These are phyloP conservation scores for Scelioninae gen. 2 DNA, from an alignment of 2,888 invertebrate genomes.

Conservation along the genomic window DNA sequence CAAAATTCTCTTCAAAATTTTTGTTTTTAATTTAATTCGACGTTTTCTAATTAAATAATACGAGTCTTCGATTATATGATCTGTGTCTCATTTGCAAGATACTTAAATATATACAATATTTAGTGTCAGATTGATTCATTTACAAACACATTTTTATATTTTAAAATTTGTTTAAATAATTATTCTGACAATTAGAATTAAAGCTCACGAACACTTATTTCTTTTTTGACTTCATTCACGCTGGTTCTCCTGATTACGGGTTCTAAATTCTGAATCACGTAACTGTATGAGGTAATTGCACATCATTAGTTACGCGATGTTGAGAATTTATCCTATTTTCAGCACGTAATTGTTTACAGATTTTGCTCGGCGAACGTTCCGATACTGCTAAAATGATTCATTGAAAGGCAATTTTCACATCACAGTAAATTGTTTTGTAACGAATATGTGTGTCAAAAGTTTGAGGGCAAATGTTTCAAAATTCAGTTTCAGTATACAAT, in stretches of 20 bases:
- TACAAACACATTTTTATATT: no score
- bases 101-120: no score
- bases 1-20: no score
- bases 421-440: slow-evolving; percentile 43
- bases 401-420: slow-evolving; percentile 48
- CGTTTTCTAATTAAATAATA: no score
- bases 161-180: no score
- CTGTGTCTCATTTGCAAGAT: slow-evolving; percentile 20
- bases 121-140: no score
- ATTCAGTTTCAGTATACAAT: no score
- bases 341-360: slow-evolving; percentile 44
- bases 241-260: slow-evolving; percentile 20
- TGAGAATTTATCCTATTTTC: slow-evolving; percentile 49
- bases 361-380: slow-evolving; percentile 37
- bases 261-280: slow-evolving; percentile 45
- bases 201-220: no score
- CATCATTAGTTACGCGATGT: slow-evolving; percentile 49
- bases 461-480: no score
- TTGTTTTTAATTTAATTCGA: no score
- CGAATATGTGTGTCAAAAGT: no score
- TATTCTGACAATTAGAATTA: no score
- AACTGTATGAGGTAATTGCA: slow-evolving; percentile 33
- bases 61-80: slow-evolving; percentile 7
- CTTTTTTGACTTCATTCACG: slow-evolving; percentile 21
- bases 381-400: slow-evolving; percentile 50